Percentiles rank a stretch among this genome's conserved stretches.
Conservation (phyloP, 2,888 invertebrate genomes). For the Dynastes grantii region DNA sequence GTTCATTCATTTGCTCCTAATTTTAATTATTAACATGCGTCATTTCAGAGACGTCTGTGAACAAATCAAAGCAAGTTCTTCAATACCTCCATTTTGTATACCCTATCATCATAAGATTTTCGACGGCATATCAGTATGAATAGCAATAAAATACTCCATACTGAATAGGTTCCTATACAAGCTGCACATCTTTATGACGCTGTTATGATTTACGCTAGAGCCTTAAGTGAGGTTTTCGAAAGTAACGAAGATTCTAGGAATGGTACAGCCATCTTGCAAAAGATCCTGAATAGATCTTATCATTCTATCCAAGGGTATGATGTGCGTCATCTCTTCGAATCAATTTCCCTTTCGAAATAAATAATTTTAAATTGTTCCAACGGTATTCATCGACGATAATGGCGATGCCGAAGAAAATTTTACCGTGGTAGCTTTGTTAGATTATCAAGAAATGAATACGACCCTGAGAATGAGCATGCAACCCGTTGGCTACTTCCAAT, state of each 20-base stretch:
- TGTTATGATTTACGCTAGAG: conserved; percentile 88
- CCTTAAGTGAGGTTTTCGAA: conserved; percentile 82
- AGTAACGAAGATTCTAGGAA: conserved; percentile 81
- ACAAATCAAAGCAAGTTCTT: conserved; percentile 80
- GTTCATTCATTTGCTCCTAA: too few species aligned
- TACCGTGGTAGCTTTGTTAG: conserved; percentile 85
- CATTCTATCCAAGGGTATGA: conserved; percentile 86
- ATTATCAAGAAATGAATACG: conserved; percentile 73
- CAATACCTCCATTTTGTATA: conserved; percentile 83
- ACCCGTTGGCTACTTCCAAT: conserved; percentile 85
- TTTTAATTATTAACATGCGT: conserved; percentile 14
- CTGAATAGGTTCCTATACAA: conserved; percentile 81
- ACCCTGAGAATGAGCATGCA: conserved; percentile 80
- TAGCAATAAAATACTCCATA: too few species aligned
- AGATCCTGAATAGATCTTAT: conserved; percentile 85
- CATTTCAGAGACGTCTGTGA: conserved; percentile 78
- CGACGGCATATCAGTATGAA: conserved; percentile 79
- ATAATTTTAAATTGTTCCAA: conserved; percentile 40
- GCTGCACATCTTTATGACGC: conserved; percentile 92
- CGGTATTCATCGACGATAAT: conserved; percentile 89
- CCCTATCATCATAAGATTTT: conserved; percentile 85
- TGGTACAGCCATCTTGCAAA: conserved; percentile 82
- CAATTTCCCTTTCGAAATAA: background rate
- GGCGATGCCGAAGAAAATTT: conserved; percentile 96
- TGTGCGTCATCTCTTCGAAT: conserved; percentile 71